Conservation (phyloP, 2,797 vertebrate species). For the Lindbergichthys nudifrons region DNA sequence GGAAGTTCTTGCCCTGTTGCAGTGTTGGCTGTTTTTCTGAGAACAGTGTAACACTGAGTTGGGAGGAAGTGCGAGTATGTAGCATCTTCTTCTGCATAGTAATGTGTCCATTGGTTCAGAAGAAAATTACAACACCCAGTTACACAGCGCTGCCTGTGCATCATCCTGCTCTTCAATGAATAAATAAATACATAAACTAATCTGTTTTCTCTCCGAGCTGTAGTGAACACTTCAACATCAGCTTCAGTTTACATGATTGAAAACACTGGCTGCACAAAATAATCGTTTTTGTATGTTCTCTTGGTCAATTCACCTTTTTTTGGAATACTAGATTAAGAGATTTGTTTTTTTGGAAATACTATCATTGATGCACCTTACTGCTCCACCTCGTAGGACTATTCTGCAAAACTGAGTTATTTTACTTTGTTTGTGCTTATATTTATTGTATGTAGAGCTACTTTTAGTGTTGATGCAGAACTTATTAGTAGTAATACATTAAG, state of each 20-base stretch:
- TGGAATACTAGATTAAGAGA: neutral
- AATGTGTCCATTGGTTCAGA: neutral
- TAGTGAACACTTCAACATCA: neutral
- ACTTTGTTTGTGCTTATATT: too few relatives aligned
- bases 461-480: too few relatives aligned
- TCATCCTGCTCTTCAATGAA: conserved; percentile 2
- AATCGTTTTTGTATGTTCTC: neutral
- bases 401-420: too few relatives aligned
- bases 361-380: neutral
- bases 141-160: neutral
- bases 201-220: neutral
- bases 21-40: conserved; percentile 18
- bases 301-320: neutral
- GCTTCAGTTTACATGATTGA: neutral
- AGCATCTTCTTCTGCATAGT: conserved; percentile 10
- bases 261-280: neutral
- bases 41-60: neutral
- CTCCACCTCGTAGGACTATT: too few relatives aligned
- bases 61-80: conserved; percentile 53
- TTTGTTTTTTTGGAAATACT: too few relatives aligned
- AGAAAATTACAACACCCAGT: neutral
- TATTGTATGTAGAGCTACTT: too few relatives aligned
- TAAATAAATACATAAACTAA: conserved; percentile 17
- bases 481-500: too few relatives aligned
- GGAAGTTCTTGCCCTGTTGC: neutral